These are phyloP conservation scores for Allobates femoralis DNA, from an alignment of 2,797 vertebrate genomes.

Conservation along the genomic window DNA sequence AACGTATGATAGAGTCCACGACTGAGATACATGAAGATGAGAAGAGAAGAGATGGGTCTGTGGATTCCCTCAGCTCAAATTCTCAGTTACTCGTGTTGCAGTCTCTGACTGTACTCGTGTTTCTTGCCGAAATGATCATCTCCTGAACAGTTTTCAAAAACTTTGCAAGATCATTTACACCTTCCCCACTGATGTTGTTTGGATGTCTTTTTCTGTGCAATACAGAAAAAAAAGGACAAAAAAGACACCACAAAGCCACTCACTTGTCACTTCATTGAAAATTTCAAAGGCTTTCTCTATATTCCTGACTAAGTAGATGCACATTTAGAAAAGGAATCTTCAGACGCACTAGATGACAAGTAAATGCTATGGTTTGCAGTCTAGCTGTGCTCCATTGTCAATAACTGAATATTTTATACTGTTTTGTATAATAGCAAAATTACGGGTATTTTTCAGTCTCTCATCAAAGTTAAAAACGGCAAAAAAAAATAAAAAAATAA, in stretches of 20 bases:
- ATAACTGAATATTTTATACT: conserved; percentile 40
- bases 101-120: not conserved
- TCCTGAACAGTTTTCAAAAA: conserved; percentile 13
- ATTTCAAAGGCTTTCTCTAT: conserved; percentile 51
- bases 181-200: conserved; percentile 57
- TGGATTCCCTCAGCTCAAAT: not conserved
- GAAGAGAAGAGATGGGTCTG: not conserved
- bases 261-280: conserved; percentile 58
- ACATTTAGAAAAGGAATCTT: conserved; percentile 57
- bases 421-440: conserved; percentile 52
- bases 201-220: conserved; percentile 31
- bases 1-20: not conserved
- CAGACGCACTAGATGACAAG: not conserved
- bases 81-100: not conserved
- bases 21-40: not conserved
- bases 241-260: conserved; percentile 62
- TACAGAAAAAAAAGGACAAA: conserved; percentile 4
- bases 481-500: conserved; percentile 56
- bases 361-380: conserved; percentile 58
- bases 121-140: conserved; percentile 2
- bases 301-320: conserved; percentile 13
- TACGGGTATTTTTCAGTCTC: conserved; percentile 43
- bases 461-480: conserved; percentile 50
- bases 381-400: conserved; percentile 16
- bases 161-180: not conserved